Evolutionary conservation across 2,888 invertebrate species (phyloP).

Genomic region (Acholoe squamosa): DNA sequence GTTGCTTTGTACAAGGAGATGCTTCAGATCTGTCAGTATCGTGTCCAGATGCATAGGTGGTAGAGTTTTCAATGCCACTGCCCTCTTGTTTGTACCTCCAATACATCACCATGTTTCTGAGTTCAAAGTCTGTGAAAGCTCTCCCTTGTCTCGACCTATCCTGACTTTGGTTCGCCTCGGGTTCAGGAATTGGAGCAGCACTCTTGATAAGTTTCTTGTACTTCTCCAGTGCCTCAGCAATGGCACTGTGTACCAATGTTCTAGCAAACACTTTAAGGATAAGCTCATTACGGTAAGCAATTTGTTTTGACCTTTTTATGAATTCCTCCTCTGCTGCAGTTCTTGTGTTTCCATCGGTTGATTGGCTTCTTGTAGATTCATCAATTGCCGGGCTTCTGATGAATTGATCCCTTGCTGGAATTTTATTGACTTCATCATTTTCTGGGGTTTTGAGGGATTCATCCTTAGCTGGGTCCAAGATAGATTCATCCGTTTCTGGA

Average conservation of each 20-base stretch:
- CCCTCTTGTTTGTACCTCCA: not conserved
- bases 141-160: not conserved
- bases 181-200: not conserved
- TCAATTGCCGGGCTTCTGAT: too few species aligned
- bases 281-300: not conserved
- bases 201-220: not conserved
- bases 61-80: not conserved
- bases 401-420: too few species aligned
- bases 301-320: not conserved
- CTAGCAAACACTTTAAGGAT: not conserved
- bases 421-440: not conserved
- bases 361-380: too few species aligned
- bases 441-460: not conserved
- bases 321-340: too few species aligned
- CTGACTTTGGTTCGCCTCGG: not conserved
- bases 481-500: too few species aligned
- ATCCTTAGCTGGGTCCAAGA: too few species aligned
- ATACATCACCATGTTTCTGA: not conserved
- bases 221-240: not conserved
- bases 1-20: not conserved
- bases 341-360: too few species aligned
- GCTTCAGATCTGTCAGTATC: not conserved
- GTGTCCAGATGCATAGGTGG: not conserved
- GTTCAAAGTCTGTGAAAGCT: not conserved
- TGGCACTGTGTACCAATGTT: not conserved